These are phyloP conservation scores for Neogobius melanostomus DNA, from an alignment of 2,113 vertebrate species.

Conservation along the genomic window DNA sequence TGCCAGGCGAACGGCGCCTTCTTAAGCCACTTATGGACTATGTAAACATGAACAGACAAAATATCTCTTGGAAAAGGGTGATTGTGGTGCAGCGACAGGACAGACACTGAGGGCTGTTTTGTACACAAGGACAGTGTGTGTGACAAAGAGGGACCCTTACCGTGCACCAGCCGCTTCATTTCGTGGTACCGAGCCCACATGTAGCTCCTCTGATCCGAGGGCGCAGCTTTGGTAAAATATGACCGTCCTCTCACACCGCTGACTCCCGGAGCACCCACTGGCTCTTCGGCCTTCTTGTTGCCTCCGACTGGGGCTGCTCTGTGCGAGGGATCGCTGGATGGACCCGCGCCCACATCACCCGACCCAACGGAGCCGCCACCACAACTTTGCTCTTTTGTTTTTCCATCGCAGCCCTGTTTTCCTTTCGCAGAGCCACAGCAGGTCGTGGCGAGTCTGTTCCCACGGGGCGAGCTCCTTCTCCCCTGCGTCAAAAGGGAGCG, in stretches of 20 bases:
- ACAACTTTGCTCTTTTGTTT: conserved; percentile 21
- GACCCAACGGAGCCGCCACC: conserved; percentile 11
- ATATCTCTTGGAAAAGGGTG: neutral
- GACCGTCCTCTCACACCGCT: conserved; percentile 53
- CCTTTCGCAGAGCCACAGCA: conserved; percentile 2
- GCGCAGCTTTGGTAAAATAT: conserved; percentile 62
- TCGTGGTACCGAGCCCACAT: conserved; percentile 82
- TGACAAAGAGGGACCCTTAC: conserved; percentile 49
- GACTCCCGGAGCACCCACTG: conserved; percentile 36
- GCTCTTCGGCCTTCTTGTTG: conserved; percentile 51
- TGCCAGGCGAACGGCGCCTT: no score
- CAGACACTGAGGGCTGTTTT: neutral
- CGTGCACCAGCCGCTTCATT: conserved; percentile 81
- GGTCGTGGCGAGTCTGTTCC: conserved; percentile 21
- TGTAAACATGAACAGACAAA: conserved; percentile 1
- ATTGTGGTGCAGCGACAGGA: neutral
- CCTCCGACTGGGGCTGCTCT: conserved; percentile 34
- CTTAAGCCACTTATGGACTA: no score
- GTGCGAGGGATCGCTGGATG: conserved; percentile 11
- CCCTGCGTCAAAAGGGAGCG: conserved; percentile 42
- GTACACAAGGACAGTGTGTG: conserved; percentile 5
- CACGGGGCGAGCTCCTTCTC: conserved; percentile 19
- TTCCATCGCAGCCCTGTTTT: conserved; percentile 5
- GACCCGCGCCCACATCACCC: neutral
- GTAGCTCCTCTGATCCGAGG: conserved; percentile 67